These are phyloP conservation scores for Megalops atlanticus DNA, from an alignment of 2,113 vertebrate species.

Conservation along the genomic window DNA sequence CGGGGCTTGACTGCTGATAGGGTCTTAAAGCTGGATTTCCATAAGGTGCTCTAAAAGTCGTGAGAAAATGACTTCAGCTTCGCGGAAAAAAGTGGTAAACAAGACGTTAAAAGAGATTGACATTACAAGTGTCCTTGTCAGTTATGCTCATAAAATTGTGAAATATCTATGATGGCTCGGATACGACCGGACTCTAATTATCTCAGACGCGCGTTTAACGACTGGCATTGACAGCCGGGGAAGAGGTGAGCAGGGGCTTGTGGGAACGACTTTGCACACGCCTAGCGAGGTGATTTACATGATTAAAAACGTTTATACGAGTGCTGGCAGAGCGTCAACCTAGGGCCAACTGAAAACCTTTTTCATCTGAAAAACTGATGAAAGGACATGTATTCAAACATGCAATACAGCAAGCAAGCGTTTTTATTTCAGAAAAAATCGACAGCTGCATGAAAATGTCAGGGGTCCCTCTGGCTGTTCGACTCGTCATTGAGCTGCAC, in stretches of 20 bases:
- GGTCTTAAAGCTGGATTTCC: conserved; percentile 20
- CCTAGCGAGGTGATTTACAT: conserved; percentile 39
- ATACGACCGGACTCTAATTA: conserved; percentile 44
- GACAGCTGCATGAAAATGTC: neutral
- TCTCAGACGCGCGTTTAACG: conserved; percentile 42
- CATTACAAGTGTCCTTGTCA: conserved; percentile 36
- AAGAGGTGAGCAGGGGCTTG: conserved; percentile 46
- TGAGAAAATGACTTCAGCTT: conserved; percentile 15
- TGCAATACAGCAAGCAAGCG: no score
- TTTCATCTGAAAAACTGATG: neutral
- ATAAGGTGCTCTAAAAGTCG: no score
- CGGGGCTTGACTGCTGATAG: no score
- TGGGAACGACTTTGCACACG: conserved; percentile 5
- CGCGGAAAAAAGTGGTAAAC: conserved; percentile 25
- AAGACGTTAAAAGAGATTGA: conserved; percentile 15
- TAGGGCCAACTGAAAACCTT: neutral
- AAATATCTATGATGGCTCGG: conserved; percentile 34
- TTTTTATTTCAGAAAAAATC: neutral
- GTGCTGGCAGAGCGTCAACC: neutral
- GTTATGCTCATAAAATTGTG: conserved; percentile 36
- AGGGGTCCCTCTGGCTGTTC: neutral
- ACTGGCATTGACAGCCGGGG: conserved; percentile 18
- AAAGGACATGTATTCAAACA: no score
- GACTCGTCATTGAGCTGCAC: neutral
- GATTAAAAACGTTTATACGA: neutral